Evolutionary conservation across 1,140 invertebrate species (phyloP).

Genomic region (Penaeus japonicus): DNA sequence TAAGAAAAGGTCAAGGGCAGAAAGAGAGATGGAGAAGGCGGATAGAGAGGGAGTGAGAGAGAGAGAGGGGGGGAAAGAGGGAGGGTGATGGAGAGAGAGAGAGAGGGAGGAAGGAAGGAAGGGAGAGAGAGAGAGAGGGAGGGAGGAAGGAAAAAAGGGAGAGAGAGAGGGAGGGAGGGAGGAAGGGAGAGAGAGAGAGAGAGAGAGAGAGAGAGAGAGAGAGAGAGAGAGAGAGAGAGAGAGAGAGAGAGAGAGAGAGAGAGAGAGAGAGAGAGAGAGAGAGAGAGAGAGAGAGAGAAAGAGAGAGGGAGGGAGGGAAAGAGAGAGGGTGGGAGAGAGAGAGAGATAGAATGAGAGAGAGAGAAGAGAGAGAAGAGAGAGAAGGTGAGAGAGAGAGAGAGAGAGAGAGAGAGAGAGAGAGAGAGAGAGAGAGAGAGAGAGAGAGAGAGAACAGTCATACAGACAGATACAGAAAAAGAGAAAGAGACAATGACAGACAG

Average conservation of each 20-base stretch:
- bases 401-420: background rate
- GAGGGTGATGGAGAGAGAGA: background rate
- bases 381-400: too few species aligned
- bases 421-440: background rate
- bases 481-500: background rate
- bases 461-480: background rate
- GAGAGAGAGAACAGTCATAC: slow-evolving; percentile 26
- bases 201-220: background rate
- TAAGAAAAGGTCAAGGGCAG: too few species aligned
- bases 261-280: background rate
- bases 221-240: background rate
- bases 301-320: background rate
- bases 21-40: background rate
- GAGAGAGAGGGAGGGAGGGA: background rate
- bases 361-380: too few species aligned
- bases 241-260: too few species aligned
- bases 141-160: too few species aligned
- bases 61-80: background rate
- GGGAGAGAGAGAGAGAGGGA: background rate
- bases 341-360: too few species aligned
- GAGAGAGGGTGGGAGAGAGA: background rate
- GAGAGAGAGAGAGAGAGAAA: too few species aligned
- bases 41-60: background rate
- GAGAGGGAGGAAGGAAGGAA: background rate
- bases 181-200: background rate